Evolutionary conservation across 2,888 invertebrate species (phyloP), one percentile per base, ranked within the genome.

Genomic region (Trachelus stipa): DNA sequence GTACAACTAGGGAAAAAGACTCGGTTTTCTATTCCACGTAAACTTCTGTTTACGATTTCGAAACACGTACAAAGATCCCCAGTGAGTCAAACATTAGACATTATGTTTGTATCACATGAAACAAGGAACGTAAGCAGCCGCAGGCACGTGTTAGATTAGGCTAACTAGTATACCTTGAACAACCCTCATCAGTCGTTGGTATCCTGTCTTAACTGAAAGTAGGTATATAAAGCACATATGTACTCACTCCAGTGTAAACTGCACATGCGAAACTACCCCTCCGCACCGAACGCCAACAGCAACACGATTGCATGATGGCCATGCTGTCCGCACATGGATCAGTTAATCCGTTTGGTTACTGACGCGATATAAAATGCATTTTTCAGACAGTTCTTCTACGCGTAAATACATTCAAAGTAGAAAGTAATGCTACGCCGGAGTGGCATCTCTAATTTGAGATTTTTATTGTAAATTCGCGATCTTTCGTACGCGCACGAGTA

Each of bases 281-380:
- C 68, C 96, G 94, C 12, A 96, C 94, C 74, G 96, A 95, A 79
- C 94, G 93, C 94, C 95, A 96, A 87, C 96, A 96, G 90, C 96
- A 96, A 88, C 96, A 96, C 3, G 96, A 95, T 85, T 95, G 94
- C 85, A 96, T 93, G 85, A 96, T 94, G 73, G 96, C 93, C 96
- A 96, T 96, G 84, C 80, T 90, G 82, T 77, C 77, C 71, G 77
- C 76, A 83, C 81, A 81, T 82, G 81, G 81, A 40, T 79, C 78
- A 81, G 56, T 56, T 2, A 56, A 56, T 56, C 1, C 15, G 23
- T 56, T 56, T 56, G 56, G 56, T 56, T 56, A 56, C 9, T 56
- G 56, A 56, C 1, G 15, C 9, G 56, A 23, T 56, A 23, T 15
- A 56, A 23, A 56, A 56, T 9, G 6, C 56, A 56, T 56, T 56